These are phyloP conservation scores for Nephrotoma guestfalica DNA, from an alignment of 2,888 invertebrate species.

Conservation along the genomic window DNA sequence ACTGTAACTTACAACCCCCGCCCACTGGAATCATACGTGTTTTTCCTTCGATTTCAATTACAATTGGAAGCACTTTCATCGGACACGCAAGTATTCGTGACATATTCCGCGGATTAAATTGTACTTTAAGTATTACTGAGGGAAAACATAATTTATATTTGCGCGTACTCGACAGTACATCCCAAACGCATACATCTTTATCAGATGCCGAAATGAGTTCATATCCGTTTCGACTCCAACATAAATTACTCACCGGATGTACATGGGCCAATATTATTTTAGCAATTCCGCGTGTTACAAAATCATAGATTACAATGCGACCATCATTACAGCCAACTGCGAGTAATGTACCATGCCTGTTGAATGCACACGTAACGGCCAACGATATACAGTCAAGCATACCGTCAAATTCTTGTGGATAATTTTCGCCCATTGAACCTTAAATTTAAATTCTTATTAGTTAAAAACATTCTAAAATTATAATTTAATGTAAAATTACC, in stretches of 20 bases:
- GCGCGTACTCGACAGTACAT: conserved; percentile 76
- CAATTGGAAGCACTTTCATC: neutral
- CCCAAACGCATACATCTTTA: conserved; percentile 88
- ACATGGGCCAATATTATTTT: conserved; percentile 88
- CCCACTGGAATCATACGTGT: conserved; percentile 51
- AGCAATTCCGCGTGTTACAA: conserved; percentile 83
- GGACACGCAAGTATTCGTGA: neutral
- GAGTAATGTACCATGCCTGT: conserved; percentile 73
- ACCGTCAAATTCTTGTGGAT: conserved; percentile 86
- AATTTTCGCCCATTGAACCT: conserved; percentile 33
- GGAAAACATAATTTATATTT: conserved; percentile 67
- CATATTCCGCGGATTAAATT: conserved; percentile 80
- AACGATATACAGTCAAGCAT: conserved; percentile 78
- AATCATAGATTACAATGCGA: conserved; percentile 92
- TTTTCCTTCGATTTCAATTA: neutral
- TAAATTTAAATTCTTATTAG: neutral
- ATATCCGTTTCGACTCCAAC: conserved; percentile 59
- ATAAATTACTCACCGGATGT: conserved; percentile 72
- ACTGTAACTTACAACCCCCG: conserved; percentile 81
- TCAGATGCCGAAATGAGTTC: conserved; percentile 73
- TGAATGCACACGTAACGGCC: conserved; percentile 84
- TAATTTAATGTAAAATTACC: neutral
- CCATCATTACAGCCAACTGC: conserved; percentile 96
- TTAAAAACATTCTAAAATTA: too few relatives aligned
- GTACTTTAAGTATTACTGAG: conserved; percentile 58